phyloP scores from a whole-genome alignment of 2,797 vertebrate species.

The Delichon dasypus region DNA sequence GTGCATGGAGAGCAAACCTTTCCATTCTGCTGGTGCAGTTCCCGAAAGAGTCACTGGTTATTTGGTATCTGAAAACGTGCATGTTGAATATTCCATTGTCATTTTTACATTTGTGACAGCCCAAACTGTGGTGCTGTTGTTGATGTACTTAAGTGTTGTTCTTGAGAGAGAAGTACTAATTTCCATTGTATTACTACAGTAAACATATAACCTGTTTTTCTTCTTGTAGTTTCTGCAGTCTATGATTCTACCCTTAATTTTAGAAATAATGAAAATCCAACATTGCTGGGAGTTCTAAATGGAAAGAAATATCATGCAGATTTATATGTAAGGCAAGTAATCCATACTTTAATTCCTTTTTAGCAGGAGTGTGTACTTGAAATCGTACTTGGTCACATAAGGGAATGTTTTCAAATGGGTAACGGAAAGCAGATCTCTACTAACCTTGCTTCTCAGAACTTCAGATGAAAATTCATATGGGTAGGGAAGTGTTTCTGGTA shows the following conservation, averaged over 20 bases:
- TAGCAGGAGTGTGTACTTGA: background rate
- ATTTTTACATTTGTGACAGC: background rate
- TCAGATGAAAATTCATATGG: background rate
- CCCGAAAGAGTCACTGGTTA: background rate
- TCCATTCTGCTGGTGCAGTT: background rate
- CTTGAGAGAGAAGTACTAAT: background rate
- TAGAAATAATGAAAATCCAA: slow-evolving; percentile 90
- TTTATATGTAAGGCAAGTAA: slow-evolving; percentile 88
- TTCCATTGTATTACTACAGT: background rate
- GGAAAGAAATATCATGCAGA: slow-evolving; percentile 96
- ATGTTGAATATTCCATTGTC: background rate
- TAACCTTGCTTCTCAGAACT: background rate
- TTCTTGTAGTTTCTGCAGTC: slow-evolving; percentile 87
- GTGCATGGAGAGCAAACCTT: background rate
- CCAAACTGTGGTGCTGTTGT: background rate
- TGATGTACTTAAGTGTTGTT: slow-evolving; percentile 2
- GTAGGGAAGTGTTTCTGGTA: background rate
- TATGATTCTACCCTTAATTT: slow-evolving; percentile 98
- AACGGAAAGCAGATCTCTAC: background rate
- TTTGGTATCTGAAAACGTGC: background rate
- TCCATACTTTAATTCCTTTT: background rate
- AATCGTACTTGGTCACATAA: background rate
- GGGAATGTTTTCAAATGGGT: background rate
- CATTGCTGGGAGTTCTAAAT: slow-evolving; percentile 88
- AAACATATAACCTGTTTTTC: slow-evolving; percentile 15